phyloP scores from a whole-genome alignment of 1,140 invertebrate genomes.

The Drosophila sturtevanti region DNA sequence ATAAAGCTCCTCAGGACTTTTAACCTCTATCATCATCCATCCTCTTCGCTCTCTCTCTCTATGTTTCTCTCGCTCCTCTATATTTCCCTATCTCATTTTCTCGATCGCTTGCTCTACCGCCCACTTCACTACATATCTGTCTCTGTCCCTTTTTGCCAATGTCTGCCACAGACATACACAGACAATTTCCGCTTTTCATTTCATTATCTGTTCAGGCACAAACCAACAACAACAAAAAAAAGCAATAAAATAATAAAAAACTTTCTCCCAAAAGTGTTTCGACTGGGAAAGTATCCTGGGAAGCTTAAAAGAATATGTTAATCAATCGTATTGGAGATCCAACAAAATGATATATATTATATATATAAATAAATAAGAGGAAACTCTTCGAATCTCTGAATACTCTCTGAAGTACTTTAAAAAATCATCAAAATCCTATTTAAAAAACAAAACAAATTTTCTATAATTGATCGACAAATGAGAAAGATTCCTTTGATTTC shows the following conservation, averaged over 20 bases:
- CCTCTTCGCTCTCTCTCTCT: background rate
- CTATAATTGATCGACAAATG: too few species aligned
- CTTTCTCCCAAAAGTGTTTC: too few species aligned
- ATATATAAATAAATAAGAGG: too few species aligned
- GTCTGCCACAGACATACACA: conserved; percentile 28
- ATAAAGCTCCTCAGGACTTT: background rate
- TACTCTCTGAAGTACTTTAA: too few species aligned
- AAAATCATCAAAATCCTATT: too few species aligned
- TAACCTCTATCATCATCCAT: conserved; percentile 1
- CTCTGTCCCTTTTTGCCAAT: background rate
- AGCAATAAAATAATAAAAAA: conserved; percentile 9
- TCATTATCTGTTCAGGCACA: conserved; percentile 41
- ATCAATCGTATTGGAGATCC: too few species aligned
- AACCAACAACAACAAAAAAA: conserved; percentile 43
- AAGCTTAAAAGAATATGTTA: too few species aligned
- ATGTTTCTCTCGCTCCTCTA: conserved; percentile 15
- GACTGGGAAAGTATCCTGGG: background rate
- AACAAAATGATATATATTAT: too few species aligned
- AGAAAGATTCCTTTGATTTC: too few species aligned
- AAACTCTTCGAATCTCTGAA: too few species aligned
- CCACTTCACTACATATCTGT: too few species aligned
- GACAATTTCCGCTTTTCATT: conserved; percentile 43
- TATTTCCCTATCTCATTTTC: conserved; percentile 8
- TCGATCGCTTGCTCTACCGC: background rate
- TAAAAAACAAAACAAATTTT: too few species aligned